Base-by-base conservation (phyloP, 1,140 invertebrate genomes). In the Danaus melanippus region DNA sequence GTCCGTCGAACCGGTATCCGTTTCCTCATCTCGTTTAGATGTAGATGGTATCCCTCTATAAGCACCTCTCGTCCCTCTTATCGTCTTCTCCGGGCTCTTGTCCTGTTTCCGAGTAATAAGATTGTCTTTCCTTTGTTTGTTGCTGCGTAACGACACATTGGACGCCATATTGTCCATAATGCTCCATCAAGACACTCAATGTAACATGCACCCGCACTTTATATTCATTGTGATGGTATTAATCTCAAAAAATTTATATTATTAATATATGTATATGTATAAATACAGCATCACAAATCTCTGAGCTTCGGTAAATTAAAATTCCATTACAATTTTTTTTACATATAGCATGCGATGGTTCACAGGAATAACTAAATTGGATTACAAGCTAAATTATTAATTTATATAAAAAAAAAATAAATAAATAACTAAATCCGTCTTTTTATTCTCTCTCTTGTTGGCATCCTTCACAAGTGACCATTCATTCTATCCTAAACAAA, bases 101-200 rank as follows among this genome's bases (percentile, higher is more conserved):
- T 88, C 87, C 66, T 86, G 82, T 57, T 88, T 88, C 54, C 87
- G 72, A n/a, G 87, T 77, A 6, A 86, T 84, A 47, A 84, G 69
- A 61, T 84, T 86, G 67, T 86, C 83, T 71, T 86, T 86, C 62
- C 83, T 74, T 60, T 84, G 77, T 64, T 86, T 87, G 64, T 67
- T 84, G 66, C 66, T 84, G 53, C 87, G 67, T 63, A 84, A 64
- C 46, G 79, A 76, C 63, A 82, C 70, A 56, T 86, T 87, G 12
- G 83, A 86, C 62, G 83, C 71, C 72, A 86, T 81, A 76, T 84
- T 87, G 71, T 88, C 86, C 86, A 88, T 88, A 60, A 60, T 80
- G 62, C 65, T 69, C 71, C 68, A 76, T 76, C 66, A 82, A 72
- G 70, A 48, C 49, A 64, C 50, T 10, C 50, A 52, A 61, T 58